Evolutionary conservation across 2,797 vertebrate genomes (phyloP), one percentile per base, ranked within the genome.

Genomic region (Sebastiscus albofasciatus): DNA sequence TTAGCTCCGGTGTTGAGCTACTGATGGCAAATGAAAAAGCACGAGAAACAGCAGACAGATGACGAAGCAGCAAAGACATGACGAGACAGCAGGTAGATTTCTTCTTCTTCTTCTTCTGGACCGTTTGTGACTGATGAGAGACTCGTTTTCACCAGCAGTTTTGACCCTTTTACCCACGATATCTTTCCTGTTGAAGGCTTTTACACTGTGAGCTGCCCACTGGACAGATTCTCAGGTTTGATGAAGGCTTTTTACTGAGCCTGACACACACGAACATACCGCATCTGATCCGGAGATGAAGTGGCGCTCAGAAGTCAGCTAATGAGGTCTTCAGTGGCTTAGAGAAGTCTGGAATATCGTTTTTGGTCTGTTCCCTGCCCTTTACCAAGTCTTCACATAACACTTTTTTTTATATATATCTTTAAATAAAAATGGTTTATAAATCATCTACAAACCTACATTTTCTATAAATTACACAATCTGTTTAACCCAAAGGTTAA

Each of bases 361-460:
- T 75, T 78, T 72, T 79, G 75, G 81, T 86, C 68, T 79, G 75
- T 81, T 84, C 68, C 69, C 69, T 79, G 79, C 78, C 39, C 75
- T 64, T 86, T 67, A 77, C 55, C 59, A 84, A 59, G 67, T 72
- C 84, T 88, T 74, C 67, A 81, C 58, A 67, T 12, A 81, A 80
- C 14, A 69, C 71, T 77, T 87, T 71, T 42, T 76, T 87, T 71
- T 42, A 24, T 39, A 33, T 16, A 24, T 49, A 80, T 88, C 31
- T 75, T 91, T 93, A 92, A 95, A 94, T 92, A 91, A 92, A 93
- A 92, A 92, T 59, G 9, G 2, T 72, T 84, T 90, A 92, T 76
- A 92, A 94, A 92, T 91, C 80, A 88, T 82, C 89, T 93, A 93
- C 88, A 93, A 94, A 92, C 84, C 72, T 76, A 87, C 67, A 88